phyloP scores from a whole-genome alignment of 1,140 invertebrate species.

The Orussus abietinus region DNA sequence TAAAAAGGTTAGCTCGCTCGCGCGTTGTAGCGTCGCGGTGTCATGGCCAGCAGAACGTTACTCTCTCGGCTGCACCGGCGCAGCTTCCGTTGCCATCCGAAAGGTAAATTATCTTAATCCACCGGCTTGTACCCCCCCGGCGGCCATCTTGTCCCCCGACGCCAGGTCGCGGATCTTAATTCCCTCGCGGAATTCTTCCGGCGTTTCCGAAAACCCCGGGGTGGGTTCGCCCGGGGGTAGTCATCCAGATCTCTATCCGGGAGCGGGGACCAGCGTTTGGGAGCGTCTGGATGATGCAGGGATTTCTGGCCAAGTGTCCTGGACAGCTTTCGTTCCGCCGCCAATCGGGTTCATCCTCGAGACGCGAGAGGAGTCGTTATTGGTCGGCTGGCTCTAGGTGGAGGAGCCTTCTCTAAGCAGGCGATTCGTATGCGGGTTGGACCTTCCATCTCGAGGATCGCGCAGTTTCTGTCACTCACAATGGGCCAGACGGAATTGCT shows the following conservation, averaged over 20 bases:
- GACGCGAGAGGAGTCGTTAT: slow-evolving; percentile 27
- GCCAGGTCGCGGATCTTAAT: slow-evolving; percentile 1
- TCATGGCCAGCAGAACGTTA: slow-evolving; percentile 44
- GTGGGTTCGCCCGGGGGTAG: too few species aligned
- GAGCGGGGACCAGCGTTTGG: too few species aligned
- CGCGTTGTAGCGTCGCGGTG: slow-evolving; percentile 26
- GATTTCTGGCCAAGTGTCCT: too few species aligned
- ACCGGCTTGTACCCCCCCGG: too few species aligned
- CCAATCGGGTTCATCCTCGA: slow-evolving; percentile 15
- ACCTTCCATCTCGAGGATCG: slow-evolving; percentile 48
- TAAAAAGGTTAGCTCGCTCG: slow-evolving; percentile 43
- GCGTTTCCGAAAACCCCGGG: too few species aligned
- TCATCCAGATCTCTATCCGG: too few species aligned
- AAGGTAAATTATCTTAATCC: slow-evolving; percentile 35
- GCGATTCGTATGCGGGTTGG: slow-evolving; percentile 50
- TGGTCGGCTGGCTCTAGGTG: slow-evolving; percentile 37
- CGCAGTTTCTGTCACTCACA: slow-evolving; percentile 51
- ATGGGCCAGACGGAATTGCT: slow-evolving; percentile 45
- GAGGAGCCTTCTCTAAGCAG: slow-evolving; percentile 44
- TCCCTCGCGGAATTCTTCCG: too few species aligned
- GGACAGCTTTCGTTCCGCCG: too few species aligned
- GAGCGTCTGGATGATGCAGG: too few species aligned
- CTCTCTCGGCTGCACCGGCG: slow-evolving; percentile 23
- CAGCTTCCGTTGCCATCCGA: slow-evolving; percentile 31
- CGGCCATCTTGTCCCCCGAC: background rate